A percentile compares a stretch with the other conserved stretches of the same genome.
Conservation (phyloP, 1,140 invertebrate species). For the Helicoverpa zea region DNA sequence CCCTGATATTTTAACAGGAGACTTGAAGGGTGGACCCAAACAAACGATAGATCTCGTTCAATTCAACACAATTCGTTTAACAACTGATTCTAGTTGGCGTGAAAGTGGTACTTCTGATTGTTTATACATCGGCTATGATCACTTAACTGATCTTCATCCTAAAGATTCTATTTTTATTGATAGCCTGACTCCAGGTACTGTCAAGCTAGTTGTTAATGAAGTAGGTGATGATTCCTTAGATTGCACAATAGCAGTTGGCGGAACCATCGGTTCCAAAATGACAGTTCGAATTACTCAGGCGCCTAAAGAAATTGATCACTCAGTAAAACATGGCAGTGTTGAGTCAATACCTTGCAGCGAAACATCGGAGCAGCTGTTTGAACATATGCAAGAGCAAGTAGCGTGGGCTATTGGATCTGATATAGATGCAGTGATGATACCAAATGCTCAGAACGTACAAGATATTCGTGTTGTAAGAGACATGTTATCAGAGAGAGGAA, state of each 20-base stretch:
- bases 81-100: constrained; percentile 76
- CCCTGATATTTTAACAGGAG: constrained; percentile 82
- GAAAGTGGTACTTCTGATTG: constrained; percentile 80
- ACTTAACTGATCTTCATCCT: constrained; percentile 74
- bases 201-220: constrained; percentile 74
- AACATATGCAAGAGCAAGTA: constrained; percentile 80
- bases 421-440: constrained; percentile 77
- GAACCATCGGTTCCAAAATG: constrained; percentile 79
- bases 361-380: constrained; percentile 68
- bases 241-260: constrained; percentile 71
- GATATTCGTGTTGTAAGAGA: constrained; percentile 73
- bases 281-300: constrained; percentile 75
- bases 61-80: constrained; percentile 70
- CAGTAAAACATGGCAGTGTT: constrained; percentile 56
- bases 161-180: constrained; percentile 76
- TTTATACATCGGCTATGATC: constrained; percentile 78
- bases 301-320: constrained; percentile 65
- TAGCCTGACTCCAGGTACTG: constrained; percentile 71
- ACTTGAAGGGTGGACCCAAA: constrained; percentile 75
- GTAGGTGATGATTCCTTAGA: constrained; percentile 81
- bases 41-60: constrained; percentile 70
- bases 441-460: constrained; percentile 68
- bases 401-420: constrained; percentile 77
- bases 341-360: constrained; percentile 69
- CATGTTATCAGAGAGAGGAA: constrained; percentile 77